Evolutionary conservation across 2,797 vertebrate genomes (phyloP).

Genomic region (Acomys russatus): DNA sequence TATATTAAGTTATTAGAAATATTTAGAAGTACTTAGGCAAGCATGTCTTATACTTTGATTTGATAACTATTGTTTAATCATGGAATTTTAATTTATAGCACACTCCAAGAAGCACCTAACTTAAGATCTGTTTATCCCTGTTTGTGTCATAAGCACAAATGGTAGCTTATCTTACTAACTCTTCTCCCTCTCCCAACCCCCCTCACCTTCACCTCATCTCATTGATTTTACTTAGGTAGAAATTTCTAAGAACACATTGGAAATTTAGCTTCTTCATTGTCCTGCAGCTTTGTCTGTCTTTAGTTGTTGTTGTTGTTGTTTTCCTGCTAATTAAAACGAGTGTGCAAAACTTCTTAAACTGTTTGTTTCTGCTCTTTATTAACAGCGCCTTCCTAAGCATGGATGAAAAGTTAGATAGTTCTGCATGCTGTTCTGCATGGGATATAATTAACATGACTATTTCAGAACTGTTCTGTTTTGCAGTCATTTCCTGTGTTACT

Average conservation of each 20-base stretch:
- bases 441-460: conserved; percentile 88
- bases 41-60: conserved; percentile 55
- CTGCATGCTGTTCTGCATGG: conserved; percentile 91
- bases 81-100: conserved; percentile 70
- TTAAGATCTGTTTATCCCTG: conserved; percentile 15
- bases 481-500: conserved; percentile 89
- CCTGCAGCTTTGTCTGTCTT: conserved; percentile 86
- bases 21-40: conserved; percentile 54
- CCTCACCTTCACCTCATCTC: background rate
- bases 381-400: conserved; percentile 89
- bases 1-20: conserved; percentile 21
- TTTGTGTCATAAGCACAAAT: conserved; percentile 67
- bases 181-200: background rate
- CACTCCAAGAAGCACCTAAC: conserved; percentile 67
- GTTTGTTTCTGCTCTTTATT: conserved; percentile 89
- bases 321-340: conserved; percentile 86
- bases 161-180: conserved; percentile 65
- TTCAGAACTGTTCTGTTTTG: conserved; percentile 87
- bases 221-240: conserved; percentile 65
- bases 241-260: conserved; percentile 64
- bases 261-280: conserved; percentile 83
- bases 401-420: conserved; percentile 89
- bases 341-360: conserved; percentile 83
- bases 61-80: conserved; percentile 63
- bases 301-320: background rate